phyloP scores from a whole-genome alignment of 2,888 invertebrate species.

The Blastobasis adustella region DNA sequence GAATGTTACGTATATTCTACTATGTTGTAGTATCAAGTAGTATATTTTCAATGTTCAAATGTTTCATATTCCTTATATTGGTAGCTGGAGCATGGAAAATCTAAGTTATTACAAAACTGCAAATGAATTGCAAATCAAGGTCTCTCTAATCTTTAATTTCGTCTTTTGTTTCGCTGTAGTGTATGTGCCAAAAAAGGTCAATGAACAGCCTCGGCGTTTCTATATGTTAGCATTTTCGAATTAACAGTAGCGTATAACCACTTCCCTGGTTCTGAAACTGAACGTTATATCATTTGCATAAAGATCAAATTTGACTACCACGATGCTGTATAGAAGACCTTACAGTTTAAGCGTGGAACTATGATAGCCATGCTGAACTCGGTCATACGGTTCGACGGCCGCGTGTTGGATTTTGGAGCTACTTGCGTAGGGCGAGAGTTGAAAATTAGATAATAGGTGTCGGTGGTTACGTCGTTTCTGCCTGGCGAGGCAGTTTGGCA shows the following conservation, averaged over 20 bases:
- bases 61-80: too few relatives aligned
- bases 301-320: conserved; percentile 39
- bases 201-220: conserved; percentile 74
- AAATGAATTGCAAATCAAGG: conserved; percentile 53
- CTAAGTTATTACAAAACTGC: conserved; percentile 29
- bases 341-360: conserved; percentile 40
- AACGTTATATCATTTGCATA: conserved; percentile 34
- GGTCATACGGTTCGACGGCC: conserved; percentile 33
- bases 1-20: too few relatives aligned
- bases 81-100: not conserved
- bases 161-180: conserved; percentile 68
- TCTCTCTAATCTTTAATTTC: conserved; percentile 56
- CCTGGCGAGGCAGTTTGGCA: conserved; percentile 35
- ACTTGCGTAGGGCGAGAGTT: conserved; percentile 29
- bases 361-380: conserved; percentile 32
- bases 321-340: conserved; percentile 37
- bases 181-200: conserved; percentile 72
- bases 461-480: conserved; percentile 31
- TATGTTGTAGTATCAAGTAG: too few relatives aligned
- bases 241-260: conserved; percentile 38
- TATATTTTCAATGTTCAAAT: too few relatives aligned
- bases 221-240: conserved; percentile 38
- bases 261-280: conserved; percentile 26
- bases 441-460: conserved; percentile 25
- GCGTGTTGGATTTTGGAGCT: conserved; percentile 43